Evolutionary conservation across 2,888 invertebrate genomes (phyloP).

Genomic region (Torymus auratus): DNA sequence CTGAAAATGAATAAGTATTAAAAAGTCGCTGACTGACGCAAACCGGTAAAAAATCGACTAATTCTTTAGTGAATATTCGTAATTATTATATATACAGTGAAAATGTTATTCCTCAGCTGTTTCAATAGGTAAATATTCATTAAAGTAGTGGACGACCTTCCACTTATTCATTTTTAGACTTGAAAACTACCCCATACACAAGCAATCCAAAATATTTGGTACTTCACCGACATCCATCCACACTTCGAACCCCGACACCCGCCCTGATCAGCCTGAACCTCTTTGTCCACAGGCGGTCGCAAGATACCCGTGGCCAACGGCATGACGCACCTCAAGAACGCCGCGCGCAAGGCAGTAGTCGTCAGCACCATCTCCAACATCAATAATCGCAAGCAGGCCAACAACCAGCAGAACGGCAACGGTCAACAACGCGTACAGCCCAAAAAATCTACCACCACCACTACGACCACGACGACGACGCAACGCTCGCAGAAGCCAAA

Average conservation of each 20-base stretch:
- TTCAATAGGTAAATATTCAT: no score
- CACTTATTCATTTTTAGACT: no score
- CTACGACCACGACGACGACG: no score
- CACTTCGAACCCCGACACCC: slow-evolving; percentile 8
- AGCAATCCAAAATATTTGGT: slow-evolving; percentile 36
- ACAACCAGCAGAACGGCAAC: slow-evolving; percentile 40
- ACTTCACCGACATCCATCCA: not conserved
- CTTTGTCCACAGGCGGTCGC: slow-evolving; percentile 17
- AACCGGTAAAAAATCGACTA: no score
- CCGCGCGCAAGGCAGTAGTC: not conserved
- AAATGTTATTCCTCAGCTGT: no score
- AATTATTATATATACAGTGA: no score
- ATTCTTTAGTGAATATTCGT: no score
- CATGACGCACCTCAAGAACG: not conserved
- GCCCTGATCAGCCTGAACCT: slow-evolving; percentile 47
- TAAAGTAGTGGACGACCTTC: not conserved
- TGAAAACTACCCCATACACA: no score
- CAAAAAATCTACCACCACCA: not conserved
- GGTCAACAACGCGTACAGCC: slow-evolving; percentile 50
- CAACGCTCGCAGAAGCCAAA: not conserved
- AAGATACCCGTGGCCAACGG: slow-evolving; percentile 31
- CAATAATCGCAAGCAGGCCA: slow-evolving; percentile 1
- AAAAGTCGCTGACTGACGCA: no score
- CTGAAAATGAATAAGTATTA: no score
- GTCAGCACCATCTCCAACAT: no score